Conservation (phyloP, 2,888 invertebrate genomes). For the Dione vanillae region DNA sequence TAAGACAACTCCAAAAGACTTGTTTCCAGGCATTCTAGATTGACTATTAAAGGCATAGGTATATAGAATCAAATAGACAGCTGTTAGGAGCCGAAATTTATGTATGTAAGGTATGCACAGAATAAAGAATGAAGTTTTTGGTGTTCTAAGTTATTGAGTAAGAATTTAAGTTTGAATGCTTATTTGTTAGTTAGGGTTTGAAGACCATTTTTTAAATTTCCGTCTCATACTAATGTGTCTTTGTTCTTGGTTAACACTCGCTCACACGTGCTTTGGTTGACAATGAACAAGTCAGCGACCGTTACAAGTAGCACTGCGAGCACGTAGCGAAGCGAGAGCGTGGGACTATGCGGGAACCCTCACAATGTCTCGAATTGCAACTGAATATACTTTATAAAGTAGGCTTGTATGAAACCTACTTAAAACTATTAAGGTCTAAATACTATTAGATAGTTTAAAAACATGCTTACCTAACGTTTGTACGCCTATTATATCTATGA, state of each 20-base stretch:
- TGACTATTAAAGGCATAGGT: too few species aligned
- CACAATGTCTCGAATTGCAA: slow-evolving; percentile 52
- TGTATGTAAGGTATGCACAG: too few species aligned
- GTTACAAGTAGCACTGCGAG: slow-evolving; percentile 48
- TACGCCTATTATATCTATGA: too few species aligned
- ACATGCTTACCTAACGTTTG: too few species aligned
- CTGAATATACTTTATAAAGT: slow-evolving; percentile 21
- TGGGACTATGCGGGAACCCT: slow-evolving; percentile 72
- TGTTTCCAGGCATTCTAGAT: too few species aligned
- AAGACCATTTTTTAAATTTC: slow-evolving; percentile 31
- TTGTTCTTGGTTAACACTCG: slow-evolving; percentile 49
- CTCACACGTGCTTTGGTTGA: slow-evolving; percentile 72
- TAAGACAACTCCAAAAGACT: too few species aligned
- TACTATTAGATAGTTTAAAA: background rate
- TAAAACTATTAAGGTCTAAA: slow-evolving; percentile 3
- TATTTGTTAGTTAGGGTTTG: slow-evolving; percentile 14
- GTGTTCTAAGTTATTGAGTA: too few species aligned
- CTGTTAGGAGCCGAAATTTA: too few species aligned
- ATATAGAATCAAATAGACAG: too few species aligned
- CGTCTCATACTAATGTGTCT: slow-evolving; percentile 41
- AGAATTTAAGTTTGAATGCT: background rate
- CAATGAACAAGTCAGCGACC: slow-evolving; percentile 60
- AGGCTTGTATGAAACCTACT: slow-evolving; percentile 19
- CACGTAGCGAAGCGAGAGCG: slow-evolving; percentile 65
- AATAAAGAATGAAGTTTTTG: too few species aligned